Evolutionary conservation across 2,797 vertebrate species (phyloP).

Genomic region (Heteromormyrus szaboi): DNA sequence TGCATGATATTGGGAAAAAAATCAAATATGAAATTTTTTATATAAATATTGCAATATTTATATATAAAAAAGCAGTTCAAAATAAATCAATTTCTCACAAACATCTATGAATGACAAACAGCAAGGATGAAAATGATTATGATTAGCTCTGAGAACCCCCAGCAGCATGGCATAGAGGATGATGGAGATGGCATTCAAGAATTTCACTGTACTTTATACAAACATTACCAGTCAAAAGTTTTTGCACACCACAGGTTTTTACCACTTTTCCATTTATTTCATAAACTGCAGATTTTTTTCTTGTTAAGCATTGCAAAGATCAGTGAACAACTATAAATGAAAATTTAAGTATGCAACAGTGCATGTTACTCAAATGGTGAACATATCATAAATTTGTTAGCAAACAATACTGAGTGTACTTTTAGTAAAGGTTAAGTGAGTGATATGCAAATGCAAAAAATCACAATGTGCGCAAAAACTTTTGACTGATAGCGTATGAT

Average conservation of each 20-base stretch:
- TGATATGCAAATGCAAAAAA: background rate
- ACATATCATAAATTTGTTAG: background rate
- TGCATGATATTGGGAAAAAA: background rate
- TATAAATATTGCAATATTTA: background rate
- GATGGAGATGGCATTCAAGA: background rate
- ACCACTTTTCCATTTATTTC: background rate
- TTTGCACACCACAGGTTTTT: background rate
- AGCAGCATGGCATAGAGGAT: too few relatives aligned
- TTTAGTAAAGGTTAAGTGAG: background rate
- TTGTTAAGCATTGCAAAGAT: background rate
- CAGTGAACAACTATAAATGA: background rate
- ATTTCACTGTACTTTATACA: background rate
- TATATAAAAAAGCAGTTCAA: background rate
- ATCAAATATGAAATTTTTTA: background rate
- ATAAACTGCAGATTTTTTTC: background rate
- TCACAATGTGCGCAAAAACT: background rate
- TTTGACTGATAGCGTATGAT: background rate
- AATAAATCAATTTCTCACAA: background rate
- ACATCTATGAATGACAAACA: background rate
- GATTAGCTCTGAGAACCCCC: background rate
- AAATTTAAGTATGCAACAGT: background rate
- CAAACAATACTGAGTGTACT: background rate
- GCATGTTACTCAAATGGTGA: background rate
- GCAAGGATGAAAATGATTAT: background rate
- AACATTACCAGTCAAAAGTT: background rate